phyloP scores from a whole-genome alignment of 1,140 invertebrate genomes.

The Oscheius sp. region DNA sequence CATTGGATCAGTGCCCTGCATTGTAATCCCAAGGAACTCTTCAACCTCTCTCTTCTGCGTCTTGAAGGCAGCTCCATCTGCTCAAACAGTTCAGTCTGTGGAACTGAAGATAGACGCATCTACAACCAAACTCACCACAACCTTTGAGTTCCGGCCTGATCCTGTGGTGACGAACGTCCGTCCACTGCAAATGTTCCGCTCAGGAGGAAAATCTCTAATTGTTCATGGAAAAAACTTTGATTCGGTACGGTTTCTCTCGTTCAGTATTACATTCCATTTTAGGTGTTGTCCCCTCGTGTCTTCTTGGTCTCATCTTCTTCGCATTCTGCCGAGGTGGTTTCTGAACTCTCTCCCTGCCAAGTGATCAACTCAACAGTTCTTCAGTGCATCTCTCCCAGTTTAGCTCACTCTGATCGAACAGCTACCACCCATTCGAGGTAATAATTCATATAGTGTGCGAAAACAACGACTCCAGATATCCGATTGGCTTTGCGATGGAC shows the following conservation, averaged over 20 bases:
- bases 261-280: conserved; percentile 48
- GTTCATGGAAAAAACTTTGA: conserved; percentile 61
- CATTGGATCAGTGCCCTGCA: conserved; percentile 82
- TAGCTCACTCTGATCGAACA: conserved; percentile 63
- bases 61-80: neutral
- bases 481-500: conserved; percentile 85
- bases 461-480: conserved; percentile 3
- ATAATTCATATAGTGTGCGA: neutral
- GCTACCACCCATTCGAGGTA: conserved; percentile 5
- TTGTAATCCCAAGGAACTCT: conserved; percentile 73
- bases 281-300: conserved; percentile 44
- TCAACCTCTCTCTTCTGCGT: conserved; percentile 2
- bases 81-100: conserved; percentile 77
- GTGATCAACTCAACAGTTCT: conserved; percentile 84
- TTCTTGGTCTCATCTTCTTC: conserved; percentile 45
- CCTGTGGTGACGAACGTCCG: conserved; percentile 72
- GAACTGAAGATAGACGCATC: neutral
- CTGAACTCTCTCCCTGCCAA: conserved; percentile 67
- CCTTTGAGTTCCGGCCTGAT: conserved; percentile 82
- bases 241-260: conserved; percentile 62
- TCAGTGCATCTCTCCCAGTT: conserved; percentile 87
- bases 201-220: conserved; percentile 86
- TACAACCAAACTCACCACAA: neutral
- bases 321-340: conserved; percentile 45
- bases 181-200: conserved; percentile 62